Base-by-base conservation (phyloP, 1,140 invertebrate genomes). In the Penaeus vannamei region DNA sequence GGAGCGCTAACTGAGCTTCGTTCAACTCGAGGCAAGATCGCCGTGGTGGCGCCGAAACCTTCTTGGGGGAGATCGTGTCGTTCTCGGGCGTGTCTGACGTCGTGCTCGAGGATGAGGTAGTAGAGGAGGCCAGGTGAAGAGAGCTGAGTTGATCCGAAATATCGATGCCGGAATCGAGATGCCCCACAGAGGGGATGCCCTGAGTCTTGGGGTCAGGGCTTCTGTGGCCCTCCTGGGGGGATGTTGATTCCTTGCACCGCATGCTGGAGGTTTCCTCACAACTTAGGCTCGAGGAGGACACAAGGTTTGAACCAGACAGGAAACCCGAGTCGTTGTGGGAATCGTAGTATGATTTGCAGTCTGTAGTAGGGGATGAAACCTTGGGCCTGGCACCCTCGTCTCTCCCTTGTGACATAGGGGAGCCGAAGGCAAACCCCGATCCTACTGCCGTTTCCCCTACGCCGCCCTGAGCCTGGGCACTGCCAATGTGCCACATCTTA, bases 251-350 rank as follows among this genome's bases (percentile, higher is more conserved):
- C 19, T 69, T 53, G 19, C 87, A 46, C 29, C 59, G 42, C 81
- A 87, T 84, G 87, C 79, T 91, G 85, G 84, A 60, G 91, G 84
- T 76, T 85, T 91, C 84, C 79, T 91, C 79, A 84, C 91, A 90
- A 91, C 46, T 91, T 86, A 92, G 91, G 91, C 84, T 92, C 86
- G 69, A 91, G 93, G 42, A 92, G 69, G 93, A 94, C n/a, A 93
- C 80, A 66, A 94, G 90, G 92, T 94, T 94, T 29, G 93, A 93
- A 86, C 94, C 93, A 7, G 95, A 95, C 22, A 95, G 91, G 91
- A 95, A 95, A 10, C 95, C 94, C 66, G 94, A 95, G 93, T 95
- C 94, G 85, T 92, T 93, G 82, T 92, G 92, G 66, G 93, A 93
- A 90, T 93, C 93, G 92, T 92, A 92, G 87, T 86, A 69, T 23